phyloP scores from a whole-genome alignment of 2,113 vertebrate genomes.

The Callionymus lyra region DNA sequence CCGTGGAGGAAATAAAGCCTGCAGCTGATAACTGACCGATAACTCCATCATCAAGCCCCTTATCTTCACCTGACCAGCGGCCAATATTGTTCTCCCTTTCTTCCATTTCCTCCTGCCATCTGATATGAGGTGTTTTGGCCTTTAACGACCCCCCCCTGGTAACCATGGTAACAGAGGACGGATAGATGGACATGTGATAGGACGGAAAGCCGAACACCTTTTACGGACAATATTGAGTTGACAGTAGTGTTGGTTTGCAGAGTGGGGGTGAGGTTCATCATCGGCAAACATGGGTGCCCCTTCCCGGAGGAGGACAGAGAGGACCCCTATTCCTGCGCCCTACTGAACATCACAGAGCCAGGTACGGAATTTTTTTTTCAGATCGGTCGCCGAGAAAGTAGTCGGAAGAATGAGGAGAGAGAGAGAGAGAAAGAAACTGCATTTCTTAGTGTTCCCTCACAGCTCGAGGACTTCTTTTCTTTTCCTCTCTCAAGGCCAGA shows the following conservation, averaged over 20 bases:
- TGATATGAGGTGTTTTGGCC: constrained; percentile 44
- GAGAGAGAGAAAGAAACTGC: constrained; percentile 23
- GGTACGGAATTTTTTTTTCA: constrained; percentile 53
- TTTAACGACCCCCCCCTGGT: constrained; percentile 44
- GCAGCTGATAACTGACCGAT: constrained; percentile 14
- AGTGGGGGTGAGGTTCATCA: constrained; percentile 93
- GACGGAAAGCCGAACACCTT: constrained; percentile 21
- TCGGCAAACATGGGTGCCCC: constrained; percentile 81
- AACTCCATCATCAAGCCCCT: constrained; percentile 14
- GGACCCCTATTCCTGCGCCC: constrained; percentile 87
- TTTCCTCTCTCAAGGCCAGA: constrained; percentile 25
- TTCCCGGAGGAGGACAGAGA: constrained; percentile 90
- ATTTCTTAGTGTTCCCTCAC: constrained; percentile 41
- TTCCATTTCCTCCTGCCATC: constrained; percentile 37
- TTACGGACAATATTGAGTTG: constrained; percentile 17
- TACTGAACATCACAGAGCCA: constrained; percentile 85
- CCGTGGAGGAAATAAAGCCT: constrained; percentile 18
- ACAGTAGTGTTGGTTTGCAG: constrained; percentile 55
- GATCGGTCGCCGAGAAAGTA: constrained; percentile 12
- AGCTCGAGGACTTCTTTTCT: constrained; percentile 50
- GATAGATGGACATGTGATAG: constrained; percentile 37
- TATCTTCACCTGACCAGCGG: constrained; percentile 28
- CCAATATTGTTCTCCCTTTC: constrained; percentile 26
- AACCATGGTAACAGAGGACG: constrained; percentile 50
- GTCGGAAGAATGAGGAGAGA: constrained; percentile 26